A percentile compares a stretch with the other conserved stretches of the same genome.
phyloP scores from a whole-genome alignment of 2,797 vertebrate species.

The Propithecus perrieri region DNA sequence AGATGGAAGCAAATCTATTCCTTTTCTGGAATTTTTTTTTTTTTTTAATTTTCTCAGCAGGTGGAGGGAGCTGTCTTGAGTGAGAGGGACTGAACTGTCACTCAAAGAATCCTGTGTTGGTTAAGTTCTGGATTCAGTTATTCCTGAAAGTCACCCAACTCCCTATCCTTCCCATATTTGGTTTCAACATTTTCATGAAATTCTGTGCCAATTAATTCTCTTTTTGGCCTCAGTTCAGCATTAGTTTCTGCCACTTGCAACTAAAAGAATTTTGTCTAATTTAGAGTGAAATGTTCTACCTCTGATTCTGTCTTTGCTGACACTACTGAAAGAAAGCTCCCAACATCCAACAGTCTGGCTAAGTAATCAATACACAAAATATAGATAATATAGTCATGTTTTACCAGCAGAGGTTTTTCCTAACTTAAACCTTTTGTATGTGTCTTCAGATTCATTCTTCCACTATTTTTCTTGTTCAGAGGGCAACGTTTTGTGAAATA shows the following conservation, averaged over 20 bases:
- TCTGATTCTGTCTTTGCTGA: background rate
- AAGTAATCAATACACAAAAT: background rate
- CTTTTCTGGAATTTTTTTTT: background rate
- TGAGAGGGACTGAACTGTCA: background rate
- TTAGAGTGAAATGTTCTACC: background rate
- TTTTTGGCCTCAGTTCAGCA: background rate
- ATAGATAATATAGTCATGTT: background rate
- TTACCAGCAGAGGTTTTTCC: background rate
- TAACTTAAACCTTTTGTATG: background rate
- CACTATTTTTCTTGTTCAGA: background rate
- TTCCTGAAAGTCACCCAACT: background rate
- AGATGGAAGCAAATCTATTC: background rate
- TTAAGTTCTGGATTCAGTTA: background rate
- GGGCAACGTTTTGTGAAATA: background rate
- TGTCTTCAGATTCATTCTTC: background rate
- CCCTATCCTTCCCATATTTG: background rate
- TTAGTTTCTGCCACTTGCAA: background rate
- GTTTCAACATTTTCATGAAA: background rate
- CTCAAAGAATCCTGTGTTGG: background rate
- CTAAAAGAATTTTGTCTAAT: conserved; percentile 18
- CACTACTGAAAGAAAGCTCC: background rate
- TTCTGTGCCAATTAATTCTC: background rate
- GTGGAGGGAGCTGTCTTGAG: background rate
- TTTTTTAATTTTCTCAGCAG: background rate
- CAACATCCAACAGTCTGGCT: background rate